Base-by-base conservation (phyloP, 2,888 invertebrate genomes). In the Acanthoscelides obtectus region DNA sequence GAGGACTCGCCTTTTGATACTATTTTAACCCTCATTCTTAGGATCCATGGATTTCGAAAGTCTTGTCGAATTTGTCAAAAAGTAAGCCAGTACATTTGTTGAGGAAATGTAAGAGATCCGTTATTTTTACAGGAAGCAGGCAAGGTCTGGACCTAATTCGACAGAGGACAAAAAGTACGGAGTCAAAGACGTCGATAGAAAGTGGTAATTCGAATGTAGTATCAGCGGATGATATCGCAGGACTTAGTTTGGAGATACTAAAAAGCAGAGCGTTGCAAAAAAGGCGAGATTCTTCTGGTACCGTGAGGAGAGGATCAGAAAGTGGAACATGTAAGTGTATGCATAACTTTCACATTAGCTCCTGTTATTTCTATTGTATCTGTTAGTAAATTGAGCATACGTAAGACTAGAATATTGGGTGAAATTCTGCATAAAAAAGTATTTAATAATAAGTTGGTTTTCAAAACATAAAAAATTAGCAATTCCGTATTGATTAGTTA, bases 131-230 rank as follows among this genome's bases (percentile, higher is more conserved):
- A 81, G 82, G 81, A 20, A 82, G 83, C 68, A 78, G 77, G 72
- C 80, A 81, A 73, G 79, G 79, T 22, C 71, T 83, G 70, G 80
- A 82, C 67, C 70, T 83, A 2, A 73, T 83, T 67, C 80, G 83
- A 19, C 84, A 84, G 2, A 80, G 89, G 64, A 90, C 89, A 70
- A 84, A 86, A 66, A 89, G 89, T 20, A 87, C 88, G 0, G 90
- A 90, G 73, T 90, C 89, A 75, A 89, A 89, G 77, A 82, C 83
- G 69, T 85, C 85, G 3, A 76, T 80, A 6, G 84, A 84, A 69
- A 83, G 83, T 72, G 78, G 77, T 3, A 81, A 80, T 66, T 80
- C 79, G 1, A 79, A 81, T 67, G 81, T 81, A 68, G 76, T 84
- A 0, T 82, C 83, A 0, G 79, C 81, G 0, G 84, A 85, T 73